Base-by-base conservation (phyloP, 2,797 vertebrate genomes). In the Brachymystax lenok region DNA sequence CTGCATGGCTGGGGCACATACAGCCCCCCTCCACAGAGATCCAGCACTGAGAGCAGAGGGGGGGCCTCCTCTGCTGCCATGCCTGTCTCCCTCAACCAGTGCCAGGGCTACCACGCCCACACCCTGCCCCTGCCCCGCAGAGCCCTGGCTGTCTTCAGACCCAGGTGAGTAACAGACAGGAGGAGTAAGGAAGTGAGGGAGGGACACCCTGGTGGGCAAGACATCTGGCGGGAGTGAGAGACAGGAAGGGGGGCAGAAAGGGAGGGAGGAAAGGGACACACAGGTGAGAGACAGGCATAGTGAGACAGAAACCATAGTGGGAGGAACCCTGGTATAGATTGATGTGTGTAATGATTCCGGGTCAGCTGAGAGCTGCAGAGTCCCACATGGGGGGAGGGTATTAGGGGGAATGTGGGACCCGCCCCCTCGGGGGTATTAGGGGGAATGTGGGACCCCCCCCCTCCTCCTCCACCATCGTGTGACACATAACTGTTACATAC, bases 201-300 rank as follows among this genome's bases (percentile, higher is more conserved):
- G 7, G 35, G 30, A 83, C 74, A 63, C 73, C 59, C 69, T 83
- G 86, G 84, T 86, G 51, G 80, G 86, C 61, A 52, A 80, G 16
- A 40, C 16, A 69, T 19, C 17, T 40, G 35, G 33, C 33, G 33
- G 67, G 33, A 19, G 30, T 7, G 28, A 33, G 12, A 33, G 21
- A 33, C 3, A 30, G 66, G 33, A 30, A 24, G 66, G 8, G 8
- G 40, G 8, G 8, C 40, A 30, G 17, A 17, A 61, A 2, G 7
- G 19, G 17, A 56, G 19, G 3, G 24, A 14, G 30, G 28, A 30
- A 74, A 63, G 56, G n/a, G 56, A 19, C 59, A 24, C 6, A 21
- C 21, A 24, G 59, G 51, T 30, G 46, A 56, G 71, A 59, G 52
- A 72, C 24, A 72, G 27, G 28, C 35, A 24, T 24, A 14, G 50